A percentile compares a stretch with the other conserved stretches of the same genome.
Conservation (phyloP, 2,797 vertebrate species). For the Lepilemur ruficaudatus region DNA sequence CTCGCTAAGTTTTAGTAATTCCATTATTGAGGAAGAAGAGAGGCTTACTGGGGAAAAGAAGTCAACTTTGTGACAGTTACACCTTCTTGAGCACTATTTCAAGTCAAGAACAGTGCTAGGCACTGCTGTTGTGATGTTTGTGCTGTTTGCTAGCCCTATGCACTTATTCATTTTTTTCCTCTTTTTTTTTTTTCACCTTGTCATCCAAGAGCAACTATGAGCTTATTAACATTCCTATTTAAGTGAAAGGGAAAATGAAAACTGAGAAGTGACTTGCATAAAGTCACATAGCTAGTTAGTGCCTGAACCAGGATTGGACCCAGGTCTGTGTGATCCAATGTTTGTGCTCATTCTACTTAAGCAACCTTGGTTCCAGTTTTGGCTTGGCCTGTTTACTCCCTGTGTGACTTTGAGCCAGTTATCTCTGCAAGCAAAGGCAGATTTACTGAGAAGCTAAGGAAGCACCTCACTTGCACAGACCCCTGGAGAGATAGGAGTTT, state of each 20-base stretch:
- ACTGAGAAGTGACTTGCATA: neutral
- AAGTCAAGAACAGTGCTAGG: neutral
- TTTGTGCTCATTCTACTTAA: neutral
- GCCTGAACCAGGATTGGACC: neutral
- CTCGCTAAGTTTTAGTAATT: neutral
- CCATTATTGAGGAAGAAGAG: neutral
- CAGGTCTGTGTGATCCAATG: neutral
- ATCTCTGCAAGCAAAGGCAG: neutral
- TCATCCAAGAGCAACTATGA: too few relatives aligned
- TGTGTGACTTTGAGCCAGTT: neutral
- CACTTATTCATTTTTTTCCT: neutral
- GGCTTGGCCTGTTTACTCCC: neutral
- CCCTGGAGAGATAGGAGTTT: neutral
- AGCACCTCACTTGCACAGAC: neutral
- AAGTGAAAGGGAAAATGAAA: neutral
- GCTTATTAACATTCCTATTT: neutral
- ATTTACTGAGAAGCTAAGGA: neutral
- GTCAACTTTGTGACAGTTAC: neutral
- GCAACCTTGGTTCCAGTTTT: neutral
- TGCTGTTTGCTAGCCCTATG: neutral
- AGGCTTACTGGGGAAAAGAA: neutral
- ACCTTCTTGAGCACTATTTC: neutral
- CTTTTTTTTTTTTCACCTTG: neutral
- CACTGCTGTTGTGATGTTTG: neutral
- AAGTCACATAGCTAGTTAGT: neutral